These are phyloP conservation scores for Zaprionus camerounensis DNA, from an alignment of 1,140 invertebrate species.

Conservation along the genomic window DNA sequence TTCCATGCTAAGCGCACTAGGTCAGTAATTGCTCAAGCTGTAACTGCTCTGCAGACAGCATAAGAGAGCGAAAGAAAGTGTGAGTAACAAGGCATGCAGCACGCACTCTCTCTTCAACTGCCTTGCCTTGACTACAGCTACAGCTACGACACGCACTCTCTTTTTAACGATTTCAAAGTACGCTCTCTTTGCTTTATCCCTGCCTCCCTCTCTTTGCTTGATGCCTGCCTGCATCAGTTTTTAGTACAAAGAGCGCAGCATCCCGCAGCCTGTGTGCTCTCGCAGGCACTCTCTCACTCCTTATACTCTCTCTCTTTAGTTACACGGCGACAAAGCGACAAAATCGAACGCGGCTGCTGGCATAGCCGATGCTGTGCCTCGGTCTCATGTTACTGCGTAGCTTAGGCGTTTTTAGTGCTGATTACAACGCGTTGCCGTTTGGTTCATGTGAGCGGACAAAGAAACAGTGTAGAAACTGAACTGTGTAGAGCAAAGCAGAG, in stretches of 20 bases:
- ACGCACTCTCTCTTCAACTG: constrained; percentile 8
- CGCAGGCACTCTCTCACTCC: constrained; percentile 5
- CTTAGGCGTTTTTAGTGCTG: constrained; percentile 76
- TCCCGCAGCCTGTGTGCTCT: constrained; percentile 22
- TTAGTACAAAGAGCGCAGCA: constrained; percentile 72
- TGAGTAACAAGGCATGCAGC: background rate
- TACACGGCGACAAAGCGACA: constrained; percentile 59
- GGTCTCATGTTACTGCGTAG: constrained; percentile 63
- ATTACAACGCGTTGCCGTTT: constrained; percentile 79
- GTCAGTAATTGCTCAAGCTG: constrained; percentile 63
- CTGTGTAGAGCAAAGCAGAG: constrained; percentile 11
- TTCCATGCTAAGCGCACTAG: constrained; percentile 62
- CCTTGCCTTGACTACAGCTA: background rate
- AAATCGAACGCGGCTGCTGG: constrained; percentile 31
- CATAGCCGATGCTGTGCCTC: constrained; percentile 23
- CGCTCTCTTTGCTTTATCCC: too few relatives aligned
- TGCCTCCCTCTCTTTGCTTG: background rate
- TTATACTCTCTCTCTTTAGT: constrained; percentile 4
- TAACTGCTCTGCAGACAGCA: constrained; percentile 31
- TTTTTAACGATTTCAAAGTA: too few relatives aligned
- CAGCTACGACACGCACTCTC: too few relatives aligned
- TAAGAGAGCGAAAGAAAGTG: background rate
- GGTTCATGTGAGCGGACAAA: constrained; percentile 67
- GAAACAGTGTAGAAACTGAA: background rate
- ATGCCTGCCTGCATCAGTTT: background rate